These are phyloP conservation scores for Thymallus thymallus DNA, from an alignment of 2,113 vertebrate genomes.

Conservation along the genomic window DNA sequence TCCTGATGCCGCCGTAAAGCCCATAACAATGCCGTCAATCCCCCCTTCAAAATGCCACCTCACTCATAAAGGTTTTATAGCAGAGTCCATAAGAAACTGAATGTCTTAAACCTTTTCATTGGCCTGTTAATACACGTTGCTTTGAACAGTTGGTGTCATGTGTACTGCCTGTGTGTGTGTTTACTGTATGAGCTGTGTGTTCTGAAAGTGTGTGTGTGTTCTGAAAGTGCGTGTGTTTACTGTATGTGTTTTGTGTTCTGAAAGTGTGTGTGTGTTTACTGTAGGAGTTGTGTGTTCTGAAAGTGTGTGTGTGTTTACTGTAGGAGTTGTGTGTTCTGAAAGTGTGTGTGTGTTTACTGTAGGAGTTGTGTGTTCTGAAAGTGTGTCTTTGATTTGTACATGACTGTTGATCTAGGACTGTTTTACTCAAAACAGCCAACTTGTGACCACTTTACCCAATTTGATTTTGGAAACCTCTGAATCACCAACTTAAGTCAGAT, in stretches of 20 bases:
- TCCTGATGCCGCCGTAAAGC: conserved; percentile 41
- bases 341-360: too few relatives aligned
- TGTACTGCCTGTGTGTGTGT: conserved; percentile 10
- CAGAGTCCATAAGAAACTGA: conserved; percentile 45
- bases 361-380: too few relatives aligned
- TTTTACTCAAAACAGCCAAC: not conserved
- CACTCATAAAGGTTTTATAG: conserved; percentile 51
- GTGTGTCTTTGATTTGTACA: not conserved
- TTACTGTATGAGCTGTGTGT: conserved; percentile 1
- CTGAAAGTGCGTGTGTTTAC: too few relatives aligned
- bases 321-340: too few relatives aligned
- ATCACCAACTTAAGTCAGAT: not conserved
- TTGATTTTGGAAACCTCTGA: not conserved
- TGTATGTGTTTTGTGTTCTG: too few relatives aligned
- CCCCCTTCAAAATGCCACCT: conserved; percentile 44
- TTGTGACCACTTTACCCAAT: not conserved
- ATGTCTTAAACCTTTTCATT: conserved; percentile 48
- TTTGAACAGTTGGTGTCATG: conserved; percentile 32
- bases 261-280: not conserved
- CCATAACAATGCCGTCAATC: conserved; percentile 35
- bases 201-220: too few relatives aligned
- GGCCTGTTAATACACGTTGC: conserved; percentile 37
- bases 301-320: too few relatives aligned
- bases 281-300: not conserved
- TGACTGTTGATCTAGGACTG: not conserved